Percentiles rank a stretch among this genome's conserved stretches.
phyloP scores from a whole-genome alignment of 2,797 vertebrate species.

The Helarctos malayanus region DNA sequence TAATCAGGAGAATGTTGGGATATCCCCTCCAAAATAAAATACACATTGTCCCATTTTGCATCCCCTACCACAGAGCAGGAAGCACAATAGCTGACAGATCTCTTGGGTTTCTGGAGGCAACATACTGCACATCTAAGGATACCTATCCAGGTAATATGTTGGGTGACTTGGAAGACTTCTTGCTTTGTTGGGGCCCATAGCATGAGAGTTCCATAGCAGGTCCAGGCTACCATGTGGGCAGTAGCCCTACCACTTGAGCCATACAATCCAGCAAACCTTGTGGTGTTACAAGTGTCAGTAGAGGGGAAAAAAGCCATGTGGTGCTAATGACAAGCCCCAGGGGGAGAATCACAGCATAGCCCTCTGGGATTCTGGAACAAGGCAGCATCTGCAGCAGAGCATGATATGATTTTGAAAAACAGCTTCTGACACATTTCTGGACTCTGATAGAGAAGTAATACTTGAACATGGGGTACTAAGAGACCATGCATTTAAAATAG shows the following conservation, averaged over 20 bases:
- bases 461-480: neutral
- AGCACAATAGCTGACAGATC: neutral
- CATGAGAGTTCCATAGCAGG: neutral
- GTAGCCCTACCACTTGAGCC: neutral
- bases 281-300: neutral
- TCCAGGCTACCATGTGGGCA: neutral
- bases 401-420: neutral
- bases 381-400: neutral
- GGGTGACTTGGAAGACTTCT: neutral
- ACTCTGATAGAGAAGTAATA: neutral
- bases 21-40: neutral
- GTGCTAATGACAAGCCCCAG: neutral
- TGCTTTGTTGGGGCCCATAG: neutral
- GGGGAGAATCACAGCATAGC: neutral
- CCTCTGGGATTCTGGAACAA: neutral
- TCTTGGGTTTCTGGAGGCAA: neutral
- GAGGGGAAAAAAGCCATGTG: neutral
- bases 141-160: neutral
- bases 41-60: neutral
- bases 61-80: neutral
- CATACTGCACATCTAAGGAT: neutral
- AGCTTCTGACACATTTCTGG: neutral
- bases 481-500: neutral
- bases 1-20: neutral
- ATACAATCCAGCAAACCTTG: neutral